phyloP scores from a whole-genome alignment of 2,888 invertebrate species.

The Mythimna albipuncta region DNA sequence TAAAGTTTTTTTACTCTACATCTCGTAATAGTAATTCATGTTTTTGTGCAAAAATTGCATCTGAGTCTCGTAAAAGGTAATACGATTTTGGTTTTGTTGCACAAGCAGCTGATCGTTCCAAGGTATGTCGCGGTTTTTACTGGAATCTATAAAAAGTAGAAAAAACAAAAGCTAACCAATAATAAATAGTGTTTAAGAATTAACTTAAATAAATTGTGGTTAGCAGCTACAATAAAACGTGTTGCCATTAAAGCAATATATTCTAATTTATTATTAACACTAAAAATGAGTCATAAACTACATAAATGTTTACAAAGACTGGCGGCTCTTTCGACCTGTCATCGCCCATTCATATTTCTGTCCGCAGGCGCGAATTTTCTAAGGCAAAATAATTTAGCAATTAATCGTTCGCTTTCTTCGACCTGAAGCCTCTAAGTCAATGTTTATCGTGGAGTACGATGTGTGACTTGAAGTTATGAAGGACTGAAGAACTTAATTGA shows the following conservation, averaged over 20 bases:
- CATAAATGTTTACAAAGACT: constrained; percentile 41
- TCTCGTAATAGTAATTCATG: constrained; percentile 37
- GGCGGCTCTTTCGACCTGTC: constrained; percentile 39
- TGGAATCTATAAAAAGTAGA: constrained; percentile 21
- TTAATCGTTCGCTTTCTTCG: constrained; percentile 43
- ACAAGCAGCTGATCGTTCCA: constrained; percentile 43
- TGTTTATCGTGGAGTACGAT: constrained; percentile 25
- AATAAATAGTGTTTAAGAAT: constrained; percentile 19
- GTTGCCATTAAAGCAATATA: constrained; percentile 12
- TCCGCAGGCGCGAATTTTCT: constrained; percentile 27
- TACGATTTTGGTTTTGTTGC: constrained; percentile 39
- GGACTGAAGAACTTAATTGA: neutral
- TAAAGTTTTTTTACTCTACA: constrained; percentile 17
- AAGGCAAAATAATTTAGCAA: constrained; percentile 36
- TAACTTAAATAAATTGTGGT: constrained; percentile 22
- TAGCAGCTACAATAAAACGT: constrained; percentile 23
- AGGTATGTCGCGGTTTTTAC: constrained; percentile 27
- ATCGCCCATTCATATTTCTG: constrained; percentile 53
- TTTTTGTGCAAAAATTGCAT: constrained; percentile 41
- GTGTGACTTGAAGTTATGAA: constrained; percentile 11
- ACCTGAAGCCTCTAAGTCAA: constrained; percentile 34
- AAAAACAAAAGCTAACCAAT: constrained; percentile 1
- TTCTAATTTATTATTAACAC: constrained; percentile 20
- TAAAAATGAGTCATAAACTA: constrained; percentile 46
- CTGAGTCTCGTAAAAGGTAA: constrained; percentile 7